phyloP scores from a whole-genome alignment of 2,888 invertebrate genomes.

The Tromatobia lineatoria region DNA sequence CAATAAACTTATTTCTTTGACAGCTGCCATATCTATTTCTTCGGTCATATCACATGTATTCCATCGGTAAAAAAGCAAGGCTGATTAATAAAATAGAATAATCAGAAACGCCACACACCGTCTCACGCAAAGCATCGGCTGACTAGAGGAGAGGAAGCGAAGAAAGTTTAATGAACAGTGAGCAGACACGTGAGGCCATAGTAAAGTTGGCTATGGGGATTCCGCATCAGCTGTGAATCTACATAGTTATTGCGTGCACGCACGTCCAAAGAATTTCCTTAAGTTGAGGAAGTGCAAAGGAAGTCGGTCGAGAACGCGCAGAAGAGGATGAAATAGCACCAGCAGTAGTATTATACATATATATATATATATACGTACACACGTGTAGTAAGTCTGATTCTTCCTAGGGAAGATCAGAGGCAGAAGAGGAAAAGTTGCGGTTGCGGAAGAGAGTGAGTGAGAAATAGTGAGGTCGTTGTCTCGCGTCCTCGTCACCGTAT shows the following conservation, averaged over 20 bases:
- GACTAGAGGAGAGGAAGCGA: slow-evolving; percentile 24
- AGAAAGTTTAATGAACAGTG: slow-evolving; percentile 52
- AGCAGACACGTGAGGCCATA: slow-evolving; percentile 20
- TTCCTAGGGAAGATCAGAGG: background rate
- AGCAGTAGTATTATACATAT: background rate
- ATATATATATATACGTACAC: background rate
- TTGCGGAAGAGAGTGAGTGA: slow-evolving; percentile 51
- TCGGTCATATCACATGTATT: too few relatives aligned
- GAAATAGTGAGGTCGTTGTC: slow-evolving; percentile 48
- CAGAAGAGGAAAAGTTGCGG: slow-evolving; percentile 24
- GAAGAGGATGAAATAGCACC: background rate
- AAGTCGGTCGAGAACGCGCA: slow-evolving; percentile 40
- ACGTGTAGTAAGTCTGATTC: background rate
- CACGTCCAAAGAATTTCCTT: slow-evolving; percentile 54
- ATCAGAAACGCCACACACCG: slow-evolving; percentile 7
- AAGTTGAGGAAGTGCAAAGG: slow-evolving; percentile 54
- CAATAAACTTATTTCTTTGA: too few relatives aligned
- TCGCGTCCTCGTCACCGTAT: slow-evolving; percentile 24
- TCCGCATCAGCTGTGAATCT: slow-evolving; percentile 29
- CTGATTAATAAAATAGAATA: background rate
- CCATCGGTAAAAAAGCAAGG: background rate
- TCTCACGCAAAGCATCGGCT: slow-evolving; percentile 8
- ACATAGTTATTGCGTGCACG: slow-evolving; percentile 55
- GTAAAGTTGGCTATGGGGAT: background rate
- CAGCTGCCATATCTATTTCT: too few relatives aligned